Evolutionary conservation across 1,140 invertebrate genomes (phyloP).

Genomic region (Trichoplusia ni): DNA sequence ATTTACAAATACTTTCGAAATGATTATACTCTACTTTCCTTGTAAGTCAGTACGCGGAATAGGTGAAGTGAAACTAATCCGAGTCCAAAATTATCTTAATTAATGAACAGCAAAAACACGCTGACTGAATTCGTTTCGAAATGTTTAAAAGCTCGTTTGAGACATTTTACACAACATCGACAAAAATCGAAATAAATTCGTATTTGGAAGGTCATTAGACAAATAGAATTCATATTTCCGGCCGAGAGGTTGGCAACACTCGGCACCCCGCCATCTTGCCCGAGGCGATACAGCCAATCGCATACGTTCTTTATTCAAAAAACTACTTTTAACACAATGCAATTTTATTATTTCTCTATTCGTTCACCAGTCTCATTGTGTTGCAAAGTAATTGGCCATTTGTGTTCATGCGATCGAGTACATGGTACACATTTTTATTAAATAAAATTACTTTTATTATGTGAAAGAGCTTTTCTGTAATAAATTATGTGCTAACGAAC

Average conservation of each 20-base stretch:
- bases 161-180: conserved; percentile 3
- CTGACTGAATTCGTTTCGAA: too few species aligned
- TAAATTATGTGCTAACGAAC: too few species aligned
- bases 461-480: not conserved
- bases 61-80: too few species aligned
- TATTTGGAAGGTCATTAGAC: conserved; percentile 61
- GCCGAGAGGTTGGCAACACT: conserved; percentile 62
- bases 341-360: conserved; percentile 59
- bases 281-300: conserved; percentile 67
- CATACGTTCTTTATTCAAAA: conserved; percentile 70
- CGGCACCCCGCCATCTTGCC: conserved; percentile 73
- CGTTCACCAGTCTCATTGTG: conserved; percentile 55
- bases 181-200: conserved; percentile 30
- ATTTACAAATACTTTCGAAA: too few species aligned
- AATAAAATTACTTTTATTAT: conserved; percentile 1
- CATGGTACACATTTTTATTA: not conserved
- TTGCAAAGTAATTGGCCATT: conserved; percentile 55
- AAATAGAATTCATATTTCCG: conserved; percentile 75
- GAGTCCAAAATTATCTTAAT: too few species aligned
- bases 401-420: not conserved
- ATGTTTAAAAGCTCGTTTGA: too few species aligned
- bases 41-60: too few species aligned
- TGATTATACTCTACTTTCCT: too few species aligned
- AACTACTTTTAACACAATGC: conserved; percentile 58
- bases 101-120: too few species aligned